A percentile compares a stretch with the other conserved stretches of the same genome.
Conservation (phyloP, 2,888 invertebrate species). For the Creontiades dilutus region DNA sequence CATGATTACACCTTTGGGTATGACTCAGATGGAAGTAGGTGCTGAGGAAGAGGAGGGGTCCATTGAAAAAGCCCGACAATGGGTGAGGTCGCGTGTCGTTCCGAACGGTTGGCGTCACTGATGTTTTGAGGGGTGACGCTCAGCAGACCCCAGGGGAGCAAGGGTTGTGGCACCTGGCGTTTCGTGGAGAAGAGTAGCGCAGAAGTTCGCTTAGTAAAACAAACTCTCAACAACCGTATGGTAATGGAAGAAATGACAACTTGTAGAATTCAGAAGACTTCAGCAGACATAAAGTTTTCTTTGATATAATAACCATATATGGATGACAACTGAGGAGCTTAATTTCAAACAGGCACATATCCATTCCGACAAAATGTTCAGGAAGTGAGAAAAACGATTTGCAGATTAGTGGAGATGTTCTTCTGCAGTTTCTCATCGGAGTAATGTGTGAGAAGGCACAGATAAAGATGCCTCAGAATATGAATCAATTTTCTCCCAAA, state of each 20-base stretch:
- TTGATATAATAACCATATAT: neutral
- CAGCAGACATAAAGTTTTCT: neutral
- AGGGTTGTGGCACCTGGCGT: constrained; percentile 49
- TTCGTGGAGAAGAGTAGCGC: neutral
- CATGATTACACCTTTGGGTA: constrained; percentile 61
- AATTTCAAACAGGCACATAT: too few relatives aligned
- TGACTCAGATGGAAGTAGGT: constrained; percentile 21
- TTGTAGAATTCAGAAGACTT: neutral
- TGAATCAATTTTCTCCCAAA: too few relatives aligned
- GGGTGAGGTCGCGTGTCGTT: constrained; percentile 59
- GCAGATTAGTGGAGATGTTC: too few relatives aligned
- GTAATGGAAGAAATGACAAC: neutral
- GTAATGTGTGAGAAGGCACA: too few relatives aligned
- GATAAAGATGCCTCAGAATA: too few relatives aligned
- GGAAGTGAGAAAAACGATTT: too few relatives aligned
- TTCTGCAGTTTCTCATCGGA: too few relatives aligned
- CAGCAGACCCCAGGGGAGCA: constrained; percentile 9
- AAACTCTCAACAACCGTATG: constrained; percentile 3
- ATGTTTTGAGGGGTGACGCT: neutral
- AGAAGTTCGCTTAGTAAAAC: neutral
- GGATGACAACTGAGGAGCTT: neutral
- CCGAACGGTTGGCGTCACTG: constrained; percentile 61
- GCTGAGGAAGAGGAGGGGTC: neutral
- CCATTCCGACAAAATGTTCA: too few relatives aligned
- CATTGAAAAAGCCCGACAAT: constrained; percentile 13